phyloP scores from a whole-genome alignment of 1,140 invertebrate genomes.

The Drosophila nikananu region DNA sequence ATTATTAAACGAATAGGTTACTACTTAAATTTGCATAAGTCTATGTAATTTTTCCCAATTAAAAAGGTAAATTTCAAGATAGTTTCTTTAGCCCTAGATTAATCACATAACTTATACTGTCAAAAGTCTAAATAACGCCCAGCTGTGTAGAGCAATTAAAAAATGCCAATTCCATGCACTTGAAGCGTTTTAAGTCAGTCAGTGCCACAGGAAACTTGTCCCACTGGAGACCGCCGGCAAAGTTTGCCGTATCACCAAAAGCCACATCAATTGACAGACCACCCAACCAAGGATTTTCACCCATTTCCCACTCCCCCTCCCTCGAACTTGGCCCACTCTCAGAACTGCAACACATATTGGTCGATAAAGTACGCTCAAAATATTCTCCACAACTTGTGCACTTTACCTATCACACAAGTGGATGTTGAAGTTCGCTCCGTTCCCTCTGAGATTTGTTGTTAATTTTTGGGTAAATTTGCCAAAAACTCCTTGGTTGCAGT shows the following conservation, averaged over 20 bases:
- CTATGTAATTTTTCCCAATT: not conserved
- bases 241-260: conserved; percentile 43
- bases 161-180: conserved; percentile 33
- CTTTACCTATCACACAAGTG: conserved; percentile 66
- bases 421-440: conserved; percentile 20
- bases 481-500: conserved; percentile 9
- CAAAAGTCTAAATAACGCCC: not conserved
- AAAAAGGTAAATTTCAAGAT: not conserved
- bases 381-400: conserved; percentile 70
- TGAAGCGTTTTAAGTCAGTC: conserved; percentile 30
- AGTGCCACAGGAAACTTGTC: conserved; percentile 28
- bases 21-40: too few relatives aligned
- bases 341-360: conserved; percentile 63
- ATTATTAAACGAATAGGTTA: too few relatives aligned
- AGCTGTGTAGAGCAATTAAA: conserved; percentile 38
- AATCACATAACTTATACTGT: conserved; percentile 23
- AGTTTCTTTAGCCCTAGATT: not conserved
- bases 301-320: not conserved
- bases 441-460: conserved; percentile 35
- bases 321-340: conserved; percentile 9
- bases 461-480: conserved; percentile 43
- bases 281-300: conserved; percentile 1
- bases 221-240: conserved; percentile 13
- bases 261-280: conserved; percentile 35
- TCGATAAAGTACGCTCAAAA: conserved; percentile 75